phyloP scores from a whole-genome alignment of 1,140 invertebrate genomes.

The Heliothis virescens region DNA sequence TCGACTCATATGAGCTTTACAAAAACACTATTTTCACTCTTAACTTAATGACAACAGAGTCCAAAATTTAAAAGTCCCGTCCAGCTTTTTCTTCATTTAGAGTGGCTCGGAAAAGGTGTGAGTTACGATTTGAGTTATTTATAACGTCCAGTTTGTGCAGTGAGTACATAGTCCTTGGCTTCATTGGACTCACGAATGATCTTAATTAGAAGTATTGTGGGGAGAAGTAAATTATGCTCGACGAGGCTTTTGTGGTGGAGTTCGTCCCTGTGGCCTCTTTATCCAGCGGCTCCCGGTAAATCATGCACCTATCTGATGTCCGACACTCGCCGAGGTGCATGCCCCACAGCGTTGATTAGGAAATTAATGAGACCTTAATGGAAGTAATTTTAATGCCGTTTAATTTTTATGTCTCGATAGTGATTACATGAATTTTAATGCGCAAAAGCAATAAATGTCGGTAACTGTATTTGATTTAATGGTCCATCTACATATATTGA shows the following conservation, averaged over 20 bases:
- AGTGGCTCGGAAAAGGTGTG: constrained; percentile 75
- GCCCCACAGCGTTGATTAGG: constrained; percentile 78
- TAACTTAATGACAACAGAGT: constrained; percentile 59
- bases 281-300: constrained; percentile 66
- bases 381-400: constrained; percentile 76
- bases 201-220: constrained; percentile 85
- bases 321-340: constrained; percentile 45
- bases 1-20: constrained; percentile 54
- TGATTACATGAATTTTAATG: constrained; percentile 78
- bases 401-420: constrained; percentile 75
- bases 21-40: constrained; percentile 61
- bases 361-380: constrained; percentile 82
- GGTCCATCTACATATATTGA: constrained; percentile 57
- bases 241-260: constrained; percentile 65
- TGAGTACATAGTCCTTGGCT: constrained; percentile 75
- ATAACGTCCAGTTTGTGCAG: constrained; percentile 80
- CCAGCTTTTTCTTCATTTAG: constrained; percentile 63
- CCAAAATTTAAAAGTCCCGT: constrained; percentile 52
- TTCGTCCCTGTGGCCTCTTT: constrained; percentile 51
- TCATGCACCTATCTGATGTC: constrained; percentile 71
- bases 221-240: constrained; percentile 78
- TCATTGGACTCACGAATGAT: constrained; percentile 82
- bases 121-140: constrained; percentile 83
- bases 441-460: constrained; percentile 71
- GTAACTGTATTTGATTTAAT: constrained; percentile 69